Percentiles rank a stretch among this genome's conserved stretches.
Evolutionary conservation across 2,888 invertebrate species (phyloP).

Genomic region (Trilocha varians): DNA sequence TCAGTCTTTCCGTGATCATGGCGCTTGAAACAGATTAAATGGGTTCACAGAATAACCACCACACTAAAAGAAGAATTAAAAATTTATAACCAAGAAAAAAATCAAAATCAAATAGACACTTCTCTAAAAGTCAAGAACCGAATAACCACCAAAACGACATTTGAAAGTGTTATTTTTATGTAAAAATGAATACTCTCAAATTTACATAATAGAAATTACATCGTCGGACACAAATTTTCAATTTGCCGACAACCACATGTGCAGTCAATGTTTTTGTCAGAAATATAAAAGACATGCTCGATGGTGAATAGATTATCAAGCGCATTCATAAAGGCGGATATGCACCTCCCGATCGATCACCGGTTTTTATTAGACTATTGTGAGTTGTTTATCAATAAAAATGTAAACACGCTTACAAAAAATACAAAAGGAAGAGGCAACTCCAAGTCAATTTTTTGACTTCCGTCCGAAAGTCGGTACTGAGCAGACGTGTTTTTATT

Average conservation of each 20-base stretch:
- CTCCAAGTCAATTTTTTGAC: conserved; percentile 21
- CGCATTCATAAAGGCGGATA: conserved; percentile 35
- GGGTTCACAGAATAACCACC: too few relatives aligned
- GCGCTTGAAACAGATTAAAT: too few relatives aligned
- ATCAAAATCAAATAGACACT: too few relatives aligned
- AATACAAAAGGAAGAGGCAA: conserved; percentile 19
- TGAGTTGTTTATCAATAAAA: conserved; percentile 37
- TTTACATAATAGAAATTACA: neutral
- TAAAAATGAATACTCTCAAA: too few relatives aligned
- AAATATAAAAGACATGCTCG: neutral
- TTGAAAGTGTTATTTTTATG: too few relatives aligned
- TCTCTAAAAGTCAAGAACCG: too few relatives aligned
- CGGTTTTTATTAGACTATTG: conserved; percentile 48
- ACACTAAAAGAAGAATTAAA: too few relatives aligned
- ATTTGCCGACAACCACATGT: neutral
- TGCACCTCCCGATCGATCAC: conserved; percentile 53
- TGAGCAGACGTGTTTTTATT: too few relatives aligned
- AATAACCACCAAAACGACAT: too few relatives aligned
- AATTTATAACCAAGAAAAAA: too few relatives aligned
- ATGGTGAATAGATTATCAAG: conserved; percentile 2
- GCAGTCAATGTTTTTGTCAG: neutral
- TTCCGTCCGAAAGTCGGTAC: too few relatives aligned
- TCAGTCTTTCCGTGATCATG: too few relatives aligned
- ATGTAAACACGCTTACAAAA: conserved; percentile 33
- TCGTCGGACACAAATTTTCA: neutral